These are phyloP conservation scores for Pantherophis alleghaniensis DNA, from an alignment of 2,797 vertebrate species.

Conservation along the genomic window DNA sequence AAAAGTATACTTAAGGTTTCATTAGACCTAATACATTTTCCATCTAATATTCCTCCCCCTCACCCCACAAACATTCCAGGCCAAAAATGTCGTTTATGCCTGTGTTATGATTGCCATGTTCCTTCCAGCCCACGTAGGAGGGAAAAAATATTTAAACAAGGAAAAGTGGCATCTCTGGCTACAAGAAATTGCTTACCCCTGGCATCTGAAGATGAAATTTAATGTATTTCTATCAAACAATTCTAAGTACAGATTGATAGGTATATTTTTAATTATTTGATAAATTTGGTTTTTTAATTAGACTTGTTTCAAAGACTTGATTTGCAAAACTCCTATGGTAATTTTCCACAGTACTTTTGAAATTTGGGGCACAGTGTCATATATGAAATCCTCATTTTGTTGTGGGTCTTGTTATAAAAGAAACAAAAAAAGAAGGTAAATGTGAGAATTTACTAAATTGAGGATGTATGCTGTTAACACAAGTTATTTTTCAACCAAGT, in stretches of 20 bases:
- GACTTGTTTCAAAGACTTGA: background rate
- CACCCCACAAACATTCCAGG: background rate
- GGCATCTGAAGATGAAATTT: constrained; percentile 37
- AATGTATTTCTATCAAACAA: background rate
- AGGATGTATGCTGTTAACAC: background rate
- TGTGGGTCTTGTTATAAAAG: background rate
- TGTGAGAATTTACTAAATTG: background rate
- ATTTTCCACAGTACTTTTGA: background rate
- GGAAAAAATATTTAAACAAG: constrained; percentile 34
- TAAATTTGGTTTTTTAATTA: background rate
- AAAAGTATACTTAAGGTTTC: background rate
- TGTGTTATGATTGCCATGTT: background rate
- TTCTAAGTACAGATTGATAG: background rate
- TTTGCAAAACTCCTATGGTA: background rate
- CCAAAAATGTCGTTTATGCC: background rate
- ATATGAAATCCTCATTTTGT: background rate
- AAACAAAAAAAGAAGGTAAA: background rate
- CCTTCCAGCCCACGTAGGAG: constrained; percentile 4
- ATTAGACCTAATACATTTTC: background rate
- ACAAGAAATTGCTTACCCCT: background rate
- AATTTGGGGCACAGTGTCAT: background rate
- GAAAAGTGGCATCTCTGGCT: background rate
- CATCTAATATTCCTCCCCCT: background rate
- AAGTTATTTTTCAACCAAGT: background rate
- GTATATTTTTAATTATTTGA: background rate